Evolutionary conservation across 2,888 invertebrate genomes (phyloP), one percentile per base, ranked within the genome.

Genomic region (Xylota sylvarum): DNA sequence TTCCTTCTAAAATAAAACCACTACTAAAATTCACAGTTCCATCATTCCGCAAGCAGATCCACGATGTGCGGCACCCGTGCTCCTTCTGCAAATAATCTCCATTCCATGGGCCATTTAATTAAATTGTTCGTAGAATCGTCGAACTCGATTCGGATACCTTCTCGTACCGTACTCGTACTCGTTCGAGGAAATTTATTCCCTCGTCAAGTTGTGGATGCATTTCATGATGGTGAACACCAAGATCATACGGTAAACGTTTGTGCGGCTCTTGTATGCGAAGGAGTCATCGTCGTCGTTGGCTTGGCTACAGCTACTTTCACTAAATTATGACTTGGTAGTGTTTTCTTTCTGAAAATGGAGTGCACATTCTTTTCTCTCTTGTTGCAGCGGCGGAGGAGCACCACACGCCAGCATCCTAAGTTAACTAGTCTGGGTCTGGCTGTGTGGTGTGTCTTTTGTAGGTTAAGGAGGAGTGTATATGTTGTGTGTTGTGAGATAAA

Each of bases 71-170:
- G 30, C 27, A 70, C 17, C 17, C 23, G 73, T 64, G 58, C 65
- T 82, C 52, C 55, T 52, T 78, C 23, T 65, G 40, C 65, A 67
- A 86, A 88, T 77, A 80, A 62, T 60, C 73, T 74, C 72, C 19
- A 72, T 88, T 89, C 89, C 89, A 89, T 88, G 89, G 89, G 88
- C 89, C 88, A 89, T 90, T 90, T 90, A 90, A 90, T 90, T 90
- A 89, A 90, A 90, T 89, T 90, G 90, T 90, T 90, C 89, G 80
- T 56, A 58, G 73, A 77, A 77, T 69, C 70, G 58, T 76, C 81
- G 23, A 65, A 78, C 76, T 77, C 72, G 69, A 56, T 77, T 74
- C 52, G 60, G 52, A 67, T 73, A 83, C 76, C 80, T 83, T 70
- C 73, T 70, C 76, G 23, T 23, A 23, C 23, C 56, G 35, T 35